Base-by-base conservation (phyloP, 2,888 invertebrate species). In the Ganaspis brasiliensis region DNA sequence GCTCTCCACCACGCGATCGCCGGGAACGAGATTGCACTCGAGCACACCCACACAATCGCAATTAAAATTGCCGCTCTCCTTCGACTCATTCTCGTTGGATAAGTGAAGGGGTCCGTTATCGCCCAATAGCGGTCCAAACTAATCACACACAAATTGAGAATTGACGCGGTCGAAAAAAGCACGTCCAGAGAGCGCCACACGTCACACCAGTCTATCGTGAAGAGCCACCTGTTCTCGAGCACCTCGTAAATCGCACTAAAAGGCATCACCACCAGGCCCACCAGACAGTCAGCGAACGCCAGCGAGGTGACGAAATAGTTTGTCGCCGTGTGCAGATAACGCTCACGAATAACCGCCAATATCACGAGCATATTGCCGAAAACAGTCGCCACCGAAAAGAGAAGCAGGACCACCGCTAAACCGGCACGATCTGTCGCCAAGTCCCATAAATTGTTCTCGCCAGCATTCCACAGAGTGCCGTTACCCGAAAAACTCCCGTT, bases 101-200 rank as follows among this genome's bases (percentile, higher is more conserved):
- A 99, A 67, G 97, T 97, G 84, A 99, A 98, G 0, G 99, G 99
- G 92, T 99, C 98, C 14, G 98, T 98, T 81, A 99, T 99, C 61
- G 99, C 99, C 98, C 99, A 98, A 92, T 99, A 99, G 19, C 98
- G 95, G 91, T 99, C 99, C 87, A 99, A 91, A 0, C 98, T 98
- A 87, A 99, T 99, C 37, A 99, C 98, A 92, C 99, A 99, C 74
- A 99, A 93, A 92, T 99, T 99, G 72, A 99, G 93, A 86, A 99
- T 99, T 12, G 98, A 98, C 5, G 99, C 99, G 0, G 99, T 99
- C 87, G 98, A 98, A 86, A 98, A 99, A 1, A 99, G 94, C 1
- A 99, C 99, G 90, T 99, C 99, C 81, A 99, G 92, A 0, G 98
- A 98, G 74, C 98, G 95, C 98, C 99, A 99, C 24, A 98, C 95